Evolutionary conservation across 2,113 vertebrate species (phyloP).

Genomic region (Dromaius novaehollandiae): DNA sequence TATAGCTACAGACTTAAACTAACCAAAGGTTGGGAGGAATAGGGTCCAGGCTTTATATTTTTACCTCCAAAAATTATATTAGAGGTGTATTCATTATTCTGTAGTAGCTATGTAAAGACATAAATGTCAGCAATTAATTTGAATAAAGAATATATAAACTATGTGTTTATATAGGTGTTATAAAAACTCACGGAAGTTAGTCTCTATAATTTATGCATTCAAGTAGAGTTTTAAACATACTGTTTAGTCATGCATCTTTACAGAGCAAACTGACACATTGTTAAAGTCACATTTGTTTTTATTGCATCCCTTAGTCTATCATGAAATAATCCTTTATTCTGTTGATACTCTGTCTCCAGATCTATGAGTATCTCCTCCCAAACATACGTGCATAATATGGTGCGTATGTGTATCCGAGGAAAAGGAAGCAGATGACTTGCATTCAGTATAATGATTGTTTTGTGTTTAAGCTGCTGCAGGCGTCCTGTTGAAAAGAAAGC

Average conservation of each 20-base stretch:
- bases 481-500: not conserved
- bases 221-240: not conserved
- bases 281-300: constrained; percentile 27
- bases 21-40: not conserved
- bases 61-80: not conserved
- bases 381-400: not conserved
- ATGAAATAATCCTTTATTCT: not conserved
- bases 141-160: not conserved
- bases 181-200: not conserved
- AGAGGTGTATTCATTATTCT: not conserved
- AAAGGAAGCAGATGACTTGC: constrained; percentile 24
- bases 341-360: constrained; percentile 1
- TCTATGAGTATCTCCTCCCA: not conserved
- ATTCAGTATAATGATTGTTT: not conserved
- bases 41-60: not conserved
- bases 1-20: not conserved
- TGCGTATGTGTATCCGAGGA: not conserved
- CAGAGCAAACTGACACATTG: not conserved
- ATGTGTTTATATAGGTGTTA: too few species aligned
- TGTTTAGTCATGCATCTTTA: not conserved
- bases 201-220: not conserved
- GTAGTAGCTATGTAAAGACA: not conserved
- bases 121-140: not conserved
- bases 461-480: constrained; percentile 14
- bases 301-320: not conserved